Evolutionary conservation across 2,888 invertebrate species (phyloP).

Genomic region (Pollenia angustigena): DNA sequence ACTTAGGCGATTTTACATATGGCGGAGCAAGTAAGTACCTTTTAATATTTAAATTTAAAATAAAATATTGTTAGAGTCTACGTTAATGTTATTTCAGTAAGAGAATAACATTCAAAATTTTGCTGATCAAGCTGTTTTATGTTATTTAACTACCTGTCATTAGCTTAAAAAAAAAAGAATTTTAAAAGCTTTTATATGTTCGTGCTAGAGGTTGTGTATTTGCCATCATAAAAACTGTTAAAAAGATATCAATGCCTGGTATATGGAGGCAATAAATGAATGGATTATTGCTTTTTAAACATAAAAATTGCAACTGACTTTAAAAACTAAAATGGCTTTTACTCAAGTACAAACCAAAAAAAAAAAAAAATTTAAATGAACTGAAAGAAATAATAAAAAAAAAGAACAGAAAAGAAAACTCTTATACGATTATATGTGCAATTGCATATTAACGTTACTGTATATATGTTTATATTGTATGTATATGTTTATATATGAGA

Average conservation of each 20-base stretch:
- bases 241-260: constrained; percentile 39
- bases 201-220: background rate
- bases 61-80: background rate
- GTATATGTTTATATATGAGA: background rate
- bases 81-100: background rate
- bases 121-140: constrained; percentile 19
- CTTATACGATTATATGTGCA: constrained; percentile 61
- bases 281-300: constrained; percentile 67
- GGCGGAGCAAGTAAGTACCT: constrained; percentile 89
- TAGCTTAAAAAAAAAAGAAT: constrained; percentile 51
- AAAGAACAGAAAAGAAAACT: constrained; percentile 20
- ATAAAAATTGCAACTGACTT: constrained; percentile 58
- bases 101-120: background rate
- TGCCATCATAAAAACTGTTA: constrained; percentile 30
- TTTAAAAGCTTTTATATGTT: constrained; percentile 62
- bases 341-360: background rate
- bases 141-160: constrained; percentile 69
- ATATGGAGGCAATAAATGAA: constrained; percentile 65
- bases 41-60: constrained; percentile 3
- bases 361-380: constrained; percentile 26
- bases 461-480: background rate
- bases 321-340: constrained; percentile 28
- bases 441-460: constrained; percentile 57
- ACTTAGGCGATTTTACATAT: constrained; percentile 89
- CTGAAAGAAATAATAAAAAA: constrained; percentile 43